These are phyloP conservation scores for Pachyrhynchus sulphureomaculatus DNA, from an alignment of 1,140 invertebrate species.

Conservation along the genomic window DNA sequence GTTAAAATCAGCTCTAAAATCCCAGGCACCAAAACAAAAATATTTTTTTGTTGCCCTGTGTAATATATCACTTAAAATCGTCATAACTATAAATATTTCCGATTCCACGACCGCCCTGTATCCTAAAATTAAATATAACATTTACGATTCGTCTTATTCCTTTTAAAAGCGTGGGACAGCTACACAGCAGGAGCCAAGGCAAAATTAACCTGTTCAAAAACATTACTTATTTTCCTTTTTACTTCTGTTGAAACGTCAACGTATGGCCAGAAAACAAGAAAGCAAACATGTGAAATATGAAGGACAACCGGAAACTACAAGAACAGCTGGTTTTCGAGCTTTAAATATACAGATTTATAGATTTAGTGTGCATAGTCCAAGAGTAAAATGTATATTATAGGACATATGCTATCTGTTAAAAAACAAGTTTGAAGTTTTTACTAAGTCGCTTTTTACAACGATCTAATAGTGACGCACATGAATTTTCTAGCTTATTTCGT, in stretches of 20 bases:
- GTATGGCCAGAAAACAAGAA: neutral
- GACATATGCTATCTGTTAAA: too few relatives aligned
- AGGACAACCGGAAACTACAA: constrained; percentile 9
- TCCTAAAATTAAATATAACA: neutral
- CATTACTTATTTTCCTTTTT: constrained; percentile 5
- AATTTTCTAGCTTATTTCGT: too few relatives aligned
- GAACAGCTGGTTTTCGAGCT: constrained; percentile 12
- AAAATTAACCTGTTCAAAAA: constrained; percentile 18
- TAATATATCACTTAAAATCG: too few relatives aligned
- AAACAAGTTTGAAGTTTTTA: too few relatives aligned
- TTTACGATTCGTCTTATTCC: neutral
- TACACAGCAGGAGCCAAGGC: neutral
- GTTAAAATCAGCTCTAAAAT: too few relatives aligned
- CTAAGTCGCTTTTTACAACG: too few relatives aligned
- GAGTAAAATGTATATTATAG: too few relatives aligned
- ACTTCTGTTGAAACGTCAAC: constrained; percentile 1
- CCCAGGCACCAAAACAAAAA: too few relatives aligned
- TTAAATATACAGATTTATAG: constrained; percentile 9
- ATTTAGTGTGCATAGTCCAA: neutral
- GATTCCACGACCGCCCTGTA: too few relatives aligned
- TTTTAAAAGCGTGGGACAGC: neutral
- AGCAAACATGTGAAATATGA: constrained; percentile 13
- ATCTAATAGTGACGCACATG: too few relatives aligned
- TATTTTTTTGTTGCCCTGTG: too few relatives aligned
- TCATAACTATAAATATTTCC: too few relatives aligned